Percentiles rank a stretch among this genome's conserved stretches.
Conservation (phyloP, 2,888 invertebrate species). For the Schizaphis graminum region DNA sequence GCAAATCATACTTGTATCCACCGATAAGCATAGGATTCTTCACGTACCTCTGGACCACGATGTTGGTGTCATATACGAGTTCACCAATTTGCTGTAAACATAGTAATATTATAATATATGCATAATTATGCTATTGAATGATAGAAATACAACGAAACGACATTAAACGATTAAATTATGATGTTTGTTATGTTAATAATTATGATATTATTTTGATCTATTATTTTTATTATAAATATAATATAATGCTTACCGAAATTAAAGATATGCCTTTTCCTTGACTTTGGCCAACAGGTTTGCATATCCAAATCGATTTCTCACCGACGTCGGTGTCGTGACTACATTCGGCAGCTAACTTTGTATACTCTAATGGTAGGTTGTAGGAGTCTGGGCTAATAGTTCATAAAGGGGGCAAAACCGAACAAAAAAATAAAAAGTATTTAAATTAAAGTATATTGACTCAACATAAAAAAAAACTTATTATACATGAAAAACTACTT, state of each 20-base stretch:
- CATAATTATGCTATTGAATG: not conserved
- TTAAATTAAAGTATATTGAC: not conserved
- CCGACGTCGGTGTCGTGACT: constrained; percentile 73
- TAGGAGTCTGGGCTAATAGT: constrained; percentile 80
- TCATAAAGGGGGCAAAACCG: constrained; percentile 67
- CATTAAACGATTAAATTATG: not conserved
- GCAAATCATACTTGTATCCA: constrained; percentile 92
- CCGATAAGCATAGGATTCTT: constrained; percentile 84
- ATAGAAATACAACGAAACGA: not conserved
- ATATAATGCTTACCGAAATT: constrained; percentile 77
- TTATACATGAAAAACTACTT: not conserved
- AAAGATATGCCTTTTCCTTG: constrained; percentile 87
- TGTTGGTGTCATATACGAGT: constrained; percentile 82
- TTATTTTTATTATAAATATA: not conserved
- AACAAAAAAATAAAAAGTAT: constrained; percentile 11
- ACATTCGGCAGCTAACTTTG: constrained; percentile 85
- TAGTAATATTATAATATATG: not conserved
- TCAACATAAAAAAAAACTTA: not conserved
- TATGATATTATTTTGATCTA: too few species aligned
- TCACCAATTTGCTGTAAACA: constrained; percentile 79
- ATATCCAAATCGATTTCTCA: constrained; percentile 82
- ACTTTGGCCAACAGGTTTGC: constrained; percentile 88
- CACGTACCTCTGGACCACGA: constrained; percentile 86
- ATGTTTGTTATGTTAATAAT: not conserved
- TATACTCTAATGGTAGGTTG: constrained; percentile 87